These are phyloP conservation scores for Pedetes capensis DNA, from an alignment of 2,113 vertebrate genomes.

Conservation along the genomic window DNA sequence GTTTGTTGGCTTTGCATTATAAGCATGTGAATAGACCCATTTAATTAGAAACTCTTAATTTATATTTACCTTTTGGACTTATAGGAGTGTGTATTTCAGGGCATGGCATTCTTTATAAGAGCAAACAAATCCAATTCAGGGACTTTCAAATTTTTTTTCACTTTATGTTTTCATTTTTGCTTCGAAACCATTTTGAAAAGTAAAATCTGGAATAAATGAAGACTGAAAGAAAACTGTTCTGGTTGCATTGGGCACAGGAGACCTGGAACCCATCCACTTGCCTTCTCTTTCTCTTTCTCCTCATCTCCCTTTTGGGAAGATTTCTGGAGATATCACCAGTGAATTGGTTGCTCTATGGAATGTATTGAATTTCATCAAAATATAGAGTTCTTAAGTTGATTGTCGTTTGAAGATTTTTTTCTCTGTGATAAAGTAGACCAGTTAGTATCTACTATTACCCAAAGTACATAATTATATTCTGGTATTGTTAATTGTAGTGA, in stretches of 20 bases:
- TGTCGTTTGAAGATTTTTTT: neutral
- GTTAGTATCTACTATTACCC: neutral
- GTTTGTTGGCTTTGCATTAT: too few relatives aligned
- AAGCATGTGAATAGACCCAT: neutral
- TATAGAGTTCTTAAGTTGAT: neutral
- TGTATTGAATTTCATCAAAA: neutral
- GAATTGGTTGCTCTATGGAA: neutral
- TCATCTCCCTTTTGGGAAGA: neutral
- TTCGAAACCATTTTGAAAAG: neutral
- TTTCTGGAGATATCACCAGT: neutral
- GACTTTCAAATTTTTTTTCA: neutral
- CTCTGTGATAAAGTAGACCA: neutral
- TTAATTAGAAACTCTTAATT: neutral
- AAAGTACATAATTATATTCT: neutral
- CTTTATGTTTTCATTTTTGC: neutral
- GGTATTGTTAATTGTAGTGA: neutral
- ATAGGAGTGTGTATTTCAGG: neutral
- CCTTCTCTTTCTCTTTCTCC: neutral
- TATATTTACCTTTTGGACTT: neutral
- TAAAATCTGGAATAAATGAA: neutral
- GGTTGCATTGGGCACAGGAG: neutral
- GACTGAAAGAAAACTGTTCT: neutral
- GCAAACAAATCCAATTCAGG: neutral
- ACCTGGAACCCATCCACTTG: neutral
- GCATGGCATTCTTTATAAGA: neutral